Evolutionary conservation across 2,888 invertebrate species (phyloP).

Genomic region (Heliconius hortense): DNA sequence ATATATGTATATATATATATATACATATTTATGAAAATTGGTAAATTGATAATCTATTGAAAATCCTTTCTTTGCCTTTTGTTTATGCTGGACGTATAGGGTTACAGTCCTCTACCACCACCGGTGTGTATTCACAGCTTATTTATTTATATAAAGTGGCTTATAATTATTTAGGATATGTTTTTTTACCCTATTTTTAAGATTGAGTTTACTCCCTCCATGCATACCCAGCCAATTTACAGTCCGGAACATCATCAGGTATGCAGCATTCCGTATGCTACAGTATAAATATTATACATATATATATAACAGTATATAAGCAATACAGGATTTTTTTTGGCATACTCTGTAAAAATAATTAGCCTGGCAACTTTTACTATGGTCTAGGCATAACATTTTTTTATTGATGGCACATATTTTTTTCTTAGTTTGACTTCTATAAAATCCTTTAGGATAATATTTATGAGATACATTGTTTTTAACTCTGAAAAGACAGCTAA

Average conservation of each 20-base stretch:
- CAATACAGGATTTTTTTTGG: background rate
- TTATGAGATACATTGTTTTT: too few relatives aligned
- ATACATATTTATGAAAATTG: too few relatives aligned
- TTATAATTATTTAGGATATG: background rate
- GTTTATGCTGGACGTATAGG: background rate
- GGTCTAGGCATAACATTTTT: background rate
- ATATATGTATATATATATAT: too few relatives aligned
- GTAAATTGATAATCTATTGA: background rate
- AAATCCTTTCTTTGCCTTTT: background rate
- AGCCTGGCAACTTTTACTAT: too few relatives aligned
- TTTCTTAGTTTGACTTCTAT: background rate
- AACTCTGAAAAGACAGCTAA: too few relatives aligned
- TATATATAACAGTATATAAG: background rate
- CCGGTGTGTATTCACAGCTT: background rate
- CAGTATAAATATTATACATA: background rate
- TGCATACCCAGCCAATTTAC: constrained; percentile 11
- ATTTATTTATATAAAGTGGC: background rate
- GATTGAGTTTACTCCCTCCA: background rate
- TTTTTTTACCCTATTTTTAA: background rate
- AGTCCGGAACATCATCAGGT: constrained; percentile 10
- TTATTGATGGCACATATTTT: background rate
- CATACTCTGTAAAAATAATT: too few relatives aligned
- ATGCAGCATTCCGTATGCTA: background rate
- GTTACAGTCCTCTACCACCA: background rate
- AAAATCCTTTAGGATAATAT: too few relatives aligned